These are phyloP conservation scores for Eulemur albifrons DNA, from an alignment of 2,797 vertebrate species.

Conservation along the genomic window DNA sequence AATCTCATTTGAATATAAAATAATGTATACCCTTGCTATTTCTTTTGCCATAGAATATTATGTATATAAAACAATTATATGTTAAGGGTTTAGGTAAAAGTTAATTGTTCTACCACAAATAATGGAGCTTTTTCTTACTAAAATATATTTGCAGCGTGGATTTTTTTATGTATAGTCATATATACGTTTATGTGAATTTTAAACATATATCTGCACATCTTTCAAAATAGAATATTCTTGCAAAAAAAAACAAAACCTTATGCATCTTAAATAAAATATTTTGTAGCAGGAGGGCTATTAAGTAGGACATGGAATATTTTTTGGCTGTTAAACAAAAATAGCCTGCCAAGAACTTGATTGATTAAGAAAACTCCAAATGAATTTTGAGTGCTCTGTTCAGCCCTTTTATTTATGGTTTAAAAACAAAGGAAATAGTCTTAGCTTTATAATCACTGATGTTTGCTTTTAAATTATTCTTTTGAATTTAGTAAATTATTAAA, in stretches of 20 bases:
- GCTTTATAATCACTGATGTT: background rate
- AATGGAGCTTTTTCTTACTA: background rate
- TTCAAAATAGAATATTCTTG: background rate
- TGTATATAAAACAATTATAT: background rate
- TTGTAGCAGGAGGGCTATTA: background rate
- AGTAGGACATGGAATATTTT: background rate
- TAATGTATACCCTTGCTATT: background rate
- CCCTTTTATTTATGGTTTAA: background rate
- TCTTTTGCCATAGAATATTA: background rate
- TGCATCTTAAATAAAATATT: constrained; percentile 5
- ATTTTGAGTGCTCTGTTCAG: background rate
- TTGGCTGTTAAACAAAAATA: constrained; percentile 3
- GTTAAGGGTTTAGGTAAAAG: background rate
- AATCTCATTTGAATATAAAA: constrained; percentile 4
- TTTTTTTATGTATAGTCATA: background rate
- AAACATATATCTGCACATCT: background rate
- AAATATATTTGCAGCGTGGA: background rate
- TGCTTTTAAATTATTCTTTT: background rate
- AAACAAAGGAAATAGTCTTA: background rate
- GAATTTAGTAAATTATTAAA: background rate
- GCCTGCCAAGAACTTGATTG: background rate
- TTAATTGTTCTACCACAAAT: background rate
- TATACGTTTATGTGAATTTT: background rate
- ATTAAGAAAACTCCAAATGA: background rate
- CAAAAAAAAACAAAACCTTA: background rate